Evolutionary conservation across 2,113 vertebrate genomes (phyloP), one percentile per base, ranked within the genome.

Genomic region (Ctenodactylus gundi): DNA sequence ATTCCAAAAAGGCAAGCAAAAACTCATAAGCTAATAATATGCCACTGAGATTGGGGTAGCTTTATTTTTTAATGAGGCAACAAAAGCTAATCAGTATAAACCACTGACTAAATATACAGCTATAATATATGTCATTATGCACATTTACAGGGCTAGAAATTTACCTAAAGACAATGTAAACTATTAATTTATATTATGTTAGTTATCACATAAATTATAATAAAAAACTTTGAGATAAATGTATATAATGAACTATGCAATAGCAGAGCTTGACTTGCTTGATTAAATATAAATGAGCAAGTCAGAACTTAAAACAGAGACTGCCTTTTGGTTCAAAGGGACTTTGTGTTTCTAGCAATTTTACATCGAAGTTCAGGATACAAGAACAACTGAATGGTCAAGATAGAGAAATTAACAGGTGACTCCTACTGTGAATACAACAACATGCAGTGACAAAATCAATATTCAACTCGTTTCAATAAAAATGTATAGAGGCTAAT

Each of bases 301-400:
- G 58, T 44, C 83, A 57, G 31, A 72, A 29, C 2, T 94, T 96
- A 88, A 81, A 51, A 90, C 91, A 83, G 31, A 90, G 82, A 75
- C 25, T 36, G 62, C 1, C 27, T 88, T 89, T 92, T 78, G 18
- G 51, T 81, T 95, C 46, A 31, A 83, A 90, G 12, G 18, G 41
- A 64, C 3, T 23, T 72, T 88, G 44, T 64, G 27, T 94, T 97
- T 93, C 27, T 13, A 92, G 27, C 31, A 94, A 87, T 87, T 94
- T 90, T 80, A 86, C 53, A 87, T 9, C 3, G 51, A 70, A 65
- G n/a, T 72, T 85, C 4, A 77, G 88, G 41, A 87, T 65, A 84
- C 3, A 73, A 87, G 34, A 92, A 70, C 34, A 31, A 27, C 29
- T 34, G 18, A 11, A 44, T 81, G 6, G 18, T 80, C 4, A 80